Evolutionary conservation across 2,113 vertebrate species (phyloP), one percentile per base, ranked within the genome.

Genomic region (Vanacampus margaritifer): DNA sequence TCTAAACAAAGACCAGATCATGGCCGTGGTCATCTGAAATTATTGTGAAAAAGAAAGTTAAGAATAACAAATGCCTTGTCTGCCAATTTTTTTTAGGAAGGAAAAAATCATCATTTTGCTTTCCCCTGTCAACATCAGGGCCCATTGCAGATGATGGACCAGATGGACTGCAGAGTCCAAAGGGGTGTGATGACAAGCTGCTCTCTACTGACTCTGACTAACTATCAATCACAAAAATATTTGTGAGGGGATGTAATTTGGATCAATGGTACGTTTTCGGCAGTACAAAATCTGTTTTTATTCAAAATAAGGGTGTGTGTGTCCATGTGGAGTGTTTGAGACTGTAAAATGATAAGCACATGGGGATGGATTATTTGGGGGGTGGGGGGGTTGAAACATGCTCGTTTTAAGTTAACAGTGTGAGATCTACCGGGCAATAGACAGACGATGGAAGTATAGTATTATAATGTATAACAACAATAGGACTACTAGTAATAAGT

Each of bases 121-220:
- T 54, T 66, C 61, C 61, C 64, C 68, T 68, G 80, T 76, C 81
- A 83, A 87, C 84, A 86, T 90, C 86, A 88, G 85, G 76, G 73
- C 48, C 58, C 41, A 61, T 45, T 72, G 39, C 60, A 43, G 64
- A 88, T 87, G 81, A 84, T 77, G 63, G 79, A 67, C 84, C 85
- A 91, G 85, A 88, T 91, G 89, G 85, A 81, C 76, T 76, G 79
- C 79, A 86, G 73, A 79, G 77, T 71, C 28, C n/a, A 53, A 64
- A 78, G 78, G 59, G 72, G 79, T 71, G 77, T 74, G 70, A 76
- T 72, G 75, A 53, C 50, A 76, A 80, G 69, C 51, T 72, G 53
- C 14, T 37, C 58, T 79, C 67, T 41, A 59, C 48, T n/a, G 37
- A 66, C 65, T 69, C 64, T 72, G 67, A 80, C 64, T 70, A 72